Percentiles rank a stretch among this genome's conserved stretches.
Conservation (phyloP, 2,797 vertebrate species). For the Emydoidea blandingii region DNA sequence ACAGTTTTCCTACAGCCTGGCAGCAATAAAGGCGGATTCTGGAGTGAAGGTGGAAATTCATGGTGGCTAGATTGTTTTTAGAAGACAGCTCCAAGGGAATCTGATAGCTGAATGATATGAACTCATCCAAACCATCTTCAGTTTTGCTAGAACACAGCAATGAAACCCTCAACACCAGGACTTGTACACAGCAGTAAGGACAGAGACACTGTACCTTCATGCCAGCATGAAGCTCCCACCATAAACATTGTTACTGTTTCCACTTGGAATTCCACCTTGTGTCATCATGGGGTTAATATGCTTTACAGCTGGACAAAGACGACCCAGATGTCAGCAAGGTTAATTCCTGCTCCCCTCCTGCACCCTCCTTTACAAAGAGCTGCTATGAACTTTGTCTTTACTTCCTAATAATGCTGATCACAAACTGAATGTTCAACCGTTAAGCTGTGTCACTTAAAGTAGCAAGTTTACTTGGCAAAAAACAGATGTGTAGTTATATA, state of each 20-base stretch:
- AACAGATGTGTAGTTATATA: conserved; percentile 44
- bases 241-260: background rate
- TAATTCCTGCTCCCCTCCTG: background rate
- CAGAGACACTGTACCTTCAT: conserved; percentile 5
- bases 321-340: background rate
- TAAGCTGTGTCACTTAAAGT: conserved; percentile 52
- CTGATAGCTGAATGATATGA: background rate
- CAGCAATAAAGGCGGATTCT: background rate
- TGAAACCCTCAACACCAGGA: background rate
- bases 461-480: conserved; percentile 37
- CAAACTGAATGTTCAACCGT: conserved; percentile 61
- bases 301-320: background rate
- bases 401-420: conserved; percentile 54
- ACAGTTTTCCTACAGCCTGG: background rate
- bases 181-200: conserved; percentile 7
- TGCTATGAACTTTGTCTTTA: background rate
- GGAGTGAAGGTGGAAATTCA: conserved; percentile 16
- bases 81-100: background rate
- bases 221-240: background rate
- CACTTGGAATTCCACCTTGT: background rate
- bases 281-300: conserved; percentile 6
- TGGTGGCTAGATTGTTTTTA: background rate
- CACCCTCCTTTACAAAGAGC: background rate
- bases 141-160: background rate
- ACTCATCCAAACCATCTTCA: background rate